A percentile compares a stretch with the other conserved stretches of the same genome.
These are phyloP conservation scores for Pteria penguin DNA, from an alignment of 2,888 invertebrate species.

Conservation along the genomic window DNA sequence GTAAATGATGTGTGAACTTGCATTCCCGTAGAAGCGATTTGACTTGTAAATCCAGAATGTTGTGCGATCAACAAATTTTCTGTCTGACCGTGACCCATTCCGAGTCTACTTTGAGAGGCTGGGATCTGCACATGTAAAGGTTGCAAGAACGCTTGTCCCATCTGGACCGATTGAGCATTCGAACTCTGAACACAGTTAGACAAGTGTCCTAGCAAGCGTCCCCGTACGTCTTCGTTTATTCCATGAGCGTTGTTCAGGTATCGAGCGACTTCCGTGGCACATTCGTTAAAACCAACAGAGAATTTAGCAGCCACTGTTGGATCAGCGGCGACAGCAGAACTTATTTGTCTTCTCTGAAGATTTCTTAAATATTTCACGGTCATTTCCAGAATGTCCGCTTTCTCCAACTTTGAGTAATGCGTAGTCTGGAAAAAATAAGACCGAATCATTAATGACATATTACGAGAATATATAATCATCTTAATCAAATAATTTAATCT, in stretches of 20 bases:
- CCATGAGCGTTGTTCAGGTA: slow-evolving; percentile 71
- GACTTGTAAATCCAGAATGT: slow-evolving; percentile 32
- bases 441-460: too few relatives aligned
- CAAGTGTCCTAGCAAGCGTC: slow-evolving; percentile 70
- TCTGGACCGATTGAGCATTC: slow-evolving; percentile 32
- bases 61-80: slow-evolving; percentile 47
- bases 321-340: slow-evolving; percentile 56
- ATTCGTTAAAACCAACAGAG: slow-evolving; percentile 75
- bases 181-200: slow-evolving; percentile 61
- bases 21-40: slow-evolving; percentile 13
- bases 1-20: slow-evolving; percentile 61
- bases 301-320: slow-evolving; percentile 67
- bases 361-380: slow-evolving; percentile 76
- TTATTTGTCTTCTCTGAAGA: slow-evolving; percentile 71
- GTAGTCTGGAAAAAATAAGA: slow-evolving; percentile 67
- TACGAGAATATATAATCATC: background rate
- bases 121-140: slow-evolving; percentile 67
- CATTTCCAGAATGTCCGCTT: slow-evolving; percentile 79
- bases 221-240: slow-evolving; percentile 65
- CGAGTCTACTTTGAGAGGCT: slow-evolving; percentile 14
- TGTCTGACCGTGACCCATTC: slow-evolving; percentile 38
- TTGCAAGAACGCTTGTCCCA: slow-evolving; percentile 46
- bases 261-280: slow-evolving; percentile 74
- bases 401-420: slow-evolving; percentile 78
- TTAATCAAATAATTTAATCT: too few relatives aligned